phyloP scores from a whole-genome alignment of 1,140 invertebrate genomes.

The Paraescarpia echinospica region DNA sequence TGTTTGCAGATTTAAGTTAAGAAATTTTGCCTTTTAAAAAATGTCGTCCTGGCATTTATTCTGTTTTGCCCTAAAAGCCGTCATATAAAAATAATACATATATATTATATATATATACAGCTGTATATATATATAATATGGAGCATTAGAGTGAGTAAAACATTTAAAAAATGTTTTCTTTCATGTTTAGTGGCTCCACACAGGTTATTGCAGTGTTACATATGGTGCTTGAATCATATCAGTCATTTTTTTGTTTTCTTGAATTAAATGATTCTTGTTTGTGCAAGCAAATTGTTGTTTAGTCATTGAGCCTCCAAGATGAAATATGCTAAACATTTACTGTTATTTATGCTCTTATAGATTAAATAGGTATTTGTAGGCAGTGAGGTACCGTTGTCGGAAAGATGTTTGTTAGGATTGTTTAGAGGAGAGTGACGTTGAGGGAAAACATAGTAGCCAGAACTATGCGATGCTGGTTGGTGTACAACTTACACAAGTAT shows the following conservation, averaged over 20 bases:
- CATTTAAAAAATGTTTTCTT: not conserved
- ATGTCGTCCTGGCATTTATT: too few relatives aligned
- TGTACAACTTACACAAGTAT: not conserved
- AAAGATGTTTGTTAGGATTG: not conserved
- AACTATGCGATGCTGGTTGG: not conserved
- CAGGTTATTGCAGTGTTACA: not conserved
- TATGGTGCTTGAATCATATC: not conserved
- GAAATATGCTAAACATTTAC: not conserved
- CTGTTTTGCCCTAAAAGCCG: too few relatives aligned
- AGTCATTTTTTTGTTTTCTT: not conserved
- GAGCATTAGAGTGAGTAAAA: not conserved
- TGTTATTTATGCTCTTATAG: not conserved
- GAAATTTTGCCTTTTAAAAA: too few relatives aligned
- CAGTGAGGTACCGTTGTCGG: not conserved
- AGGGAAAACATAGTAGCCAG: not conserved
- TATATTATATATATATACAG: too few relatives aligned
- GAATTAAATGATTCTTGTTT: not conserved
- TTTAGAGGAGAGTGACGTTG: not conserved
- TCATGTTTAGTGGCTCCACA: not conserved
- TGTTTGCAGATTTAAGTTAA: too few relatives aligned
- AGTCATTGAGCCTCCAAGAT: not conserved
- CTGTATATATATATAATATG: too few relatives aligned
- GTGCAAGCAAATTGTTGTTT: not conserved
- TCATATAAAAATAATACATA: too few relatives aligned
- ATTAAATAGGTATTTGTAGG: not conserved